phyloP scores from a whole-genome alignment of 2,888 invertebrate genomes.

The Nomada goodeniana region DNA sequence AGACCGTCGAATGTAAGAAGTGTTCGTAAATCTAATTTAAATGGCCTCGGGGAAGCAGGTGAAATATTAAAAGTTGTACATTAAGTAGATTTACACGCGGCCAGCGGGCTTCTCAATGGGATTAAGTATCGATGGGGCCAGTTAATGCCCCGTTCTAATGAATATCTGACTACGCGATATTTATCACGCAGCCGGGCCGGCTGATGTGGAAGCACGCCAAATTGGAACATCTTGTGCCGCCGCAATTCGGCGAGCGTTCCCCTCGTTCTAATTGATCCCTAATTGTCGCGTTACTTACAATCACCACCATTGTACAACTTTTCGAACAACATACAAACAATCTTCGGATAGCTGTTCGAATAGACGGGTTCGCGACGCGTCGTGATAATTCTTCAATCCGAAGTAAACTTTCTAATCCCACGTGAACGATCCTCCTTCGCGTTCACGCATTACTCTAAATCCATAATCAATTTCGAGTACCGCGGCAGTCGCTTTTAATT shows the following conservation, averaged over 20 bases:
- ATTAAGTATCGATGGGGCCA: conserved; percentile 31
- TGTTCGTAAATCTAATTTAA: conserved; percentile 56
- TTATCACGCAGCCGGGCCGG: conserved; percentile 15
- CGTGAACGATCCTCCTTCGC: no score
- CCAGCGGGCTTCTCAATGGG: conserved; percentile 12
- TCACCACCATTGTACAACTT: background rate
- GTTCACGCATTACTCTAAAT: no score
- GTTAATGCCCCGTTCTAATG: conserved; percentile 31
- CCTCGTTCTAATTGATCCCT: background rate
- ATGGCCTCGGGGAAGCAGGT: conserved; percentile 20
- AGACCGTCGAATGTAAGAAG: conserved; percentile 61
- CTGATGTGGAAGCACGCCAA: conserved; percentile 37
- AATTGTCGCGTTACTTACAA: background rate
- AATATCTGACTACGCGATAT: conserved; percentile 30
- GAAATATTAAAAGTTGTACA: conserved; percentile 53
- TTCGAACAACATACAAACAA: background rate
- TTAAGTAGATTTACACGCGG: conserved; percentile 26
- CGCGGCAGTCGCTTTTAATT: no score
- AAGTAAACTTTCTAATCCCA: no score
- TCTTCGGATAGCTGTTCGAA: background rate
- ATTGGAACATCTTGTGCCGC: conserved; percentile 25
- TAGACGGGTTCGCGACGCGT: background rate
- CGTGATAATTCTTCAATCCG: no score
- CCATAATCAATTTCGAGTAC: no score
- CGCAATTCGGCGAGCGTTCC: conserved; percentile 10